Evolutionary conservation across 2,888 invertebrate species (phyloP).

Genomic region (Rhabditoides inermis): DNA sequence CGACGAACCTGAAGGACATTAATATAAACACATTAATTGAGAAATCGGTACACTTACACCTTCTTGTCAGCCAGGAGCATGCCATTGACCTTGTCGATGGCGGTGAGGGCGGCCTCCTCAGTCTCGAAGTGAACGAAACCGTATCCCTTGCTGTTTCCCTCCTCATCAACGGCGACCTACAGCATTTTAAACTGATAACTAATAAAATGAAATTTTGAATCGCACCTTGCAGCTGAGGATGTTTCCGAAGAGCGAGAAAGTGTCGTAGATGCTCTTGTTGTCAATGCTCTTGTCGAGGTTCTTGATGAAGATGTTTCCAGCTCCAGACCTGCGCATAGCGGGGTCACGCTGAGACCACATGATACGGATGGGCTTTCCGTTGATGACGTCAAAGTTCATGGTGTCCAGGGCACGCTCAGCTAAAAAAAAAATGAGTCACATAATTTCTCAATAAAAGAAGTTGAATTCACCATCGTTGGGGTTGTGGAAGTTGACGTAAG

Average conservation of each 20-base stretch:
- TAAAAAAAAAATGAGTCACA: slow-evolving; percentile 28
- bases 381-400: slow-evolving; percentile 97
- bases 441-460: too few species aligned
- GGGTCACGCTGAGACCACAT: slow-evolving; percentile 98
- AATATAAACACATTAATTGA: background rate
- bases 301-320: slow-evolving; percentile 98
- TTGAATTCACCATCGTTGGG: slow-evolving; percentile 92
- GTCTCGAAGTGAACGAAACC: slow-evolving; percentile 54
- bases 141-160: slow-evolving; percentile 56
- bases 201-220: background rate
- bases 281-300: slow-evolving; percentile 95
- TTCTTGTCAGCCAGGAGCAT: slow-evolving; percentile 98
- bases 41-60: slow-evolving; percentile 58
- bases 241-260: slow-evolving; percentile 96
- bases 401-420: slow-evolving; percentile 97
- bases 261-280: slow-evolving; percentile 98
- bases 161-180: slow-evolving; percentile 55
- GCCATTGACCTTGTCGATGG: slow-evolving; percentile 94
- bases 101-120: slow-evolving; percentile 60
- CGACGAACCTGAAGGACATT: slow-evolving; percentile 76
- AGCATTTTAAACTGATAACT: background rate
- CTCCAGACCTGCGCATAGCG: slow-evolving; percentile 82
- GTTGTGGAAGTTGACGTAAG: slow-evolving; percentile 99
- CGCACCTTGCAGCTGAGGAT: slow-evolving; percentile 88
- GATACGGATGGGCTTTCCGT: slow-evolving; percentile 92